Conservation (phyloP, 2,797 vertebrate species). For the Huso huso region DNA sequence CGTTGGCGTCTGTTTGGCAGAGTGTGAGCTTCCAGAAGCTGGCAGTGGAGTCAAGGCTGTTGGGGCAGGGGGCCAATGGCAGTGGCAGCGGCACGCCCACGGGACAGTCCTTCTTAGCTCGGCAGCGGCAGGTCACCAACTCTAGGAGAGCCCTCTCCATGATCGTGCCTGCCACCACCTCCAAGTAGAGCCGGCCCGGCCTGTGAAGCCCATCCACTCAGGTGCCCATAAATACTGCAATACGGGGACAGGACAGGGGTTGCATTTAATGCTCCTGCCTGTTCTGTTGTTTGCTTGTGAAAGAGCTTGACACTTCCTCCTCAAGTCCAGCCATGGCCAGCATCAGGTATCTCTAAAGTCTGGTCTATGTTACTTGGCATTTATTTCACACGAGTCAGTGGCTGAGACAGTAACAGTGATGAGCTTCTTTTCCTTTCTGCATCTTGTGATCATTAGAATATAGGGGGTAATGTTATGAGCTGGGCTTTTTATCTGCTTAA, state of each 20-base stretch:
- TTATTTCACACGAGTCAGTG: too few relatives aligned
- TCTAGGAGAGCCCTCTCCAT: conserved; percentile 70
- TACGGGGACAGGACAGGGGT: background rate
- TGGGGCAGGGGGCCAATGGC: conserved; percentile 53
- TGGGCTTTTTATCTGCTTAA: too few relatives aligned
- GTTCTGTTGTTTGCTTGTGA: too few relatives aligned
- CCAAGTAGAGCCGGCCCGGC: conserved; percentile 63
- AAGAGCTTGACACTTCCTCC: too few relatives aligned
- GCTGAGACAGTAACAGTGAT: too few relatives aligned
- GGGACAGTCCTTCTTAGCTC: conserved; percentile 81
- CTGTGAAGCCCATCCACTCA: conserved; percentile 49
- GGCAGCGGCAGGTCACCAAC: conserved; percentile 86
- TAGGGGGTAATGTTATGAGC: too few relatives aligned
- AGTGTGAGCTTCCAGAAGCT: conserved; percentile 86
- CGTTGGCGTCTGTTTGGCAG: conserved; percentile 43
- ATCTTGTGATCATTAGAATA: too few relatives aligned
- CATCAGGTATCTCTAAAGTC: too few relatives aligned
- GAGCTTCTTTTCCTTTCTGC: too few relatives aligned
- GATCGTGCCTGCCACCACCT: conserved; percentile 62
- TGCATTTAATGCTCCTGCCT: background rate
- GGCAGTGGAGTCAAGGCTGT: conserved; percentile 80
- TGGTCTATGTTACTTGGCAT: too few relatives aligned
- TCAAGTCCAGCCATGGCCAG: too few relatives aligned
- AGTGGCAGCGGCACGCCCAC: conserved; percentile 27
- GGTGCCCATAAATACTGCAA: conserved; percentile 81